A percentile compares a stretch with the other conserved stretches of the same genome.
Evolutionary conservation across 2,797 vertebrate species (phyloP).

Genomic region (Mormyrops boulengeri): DNA sequence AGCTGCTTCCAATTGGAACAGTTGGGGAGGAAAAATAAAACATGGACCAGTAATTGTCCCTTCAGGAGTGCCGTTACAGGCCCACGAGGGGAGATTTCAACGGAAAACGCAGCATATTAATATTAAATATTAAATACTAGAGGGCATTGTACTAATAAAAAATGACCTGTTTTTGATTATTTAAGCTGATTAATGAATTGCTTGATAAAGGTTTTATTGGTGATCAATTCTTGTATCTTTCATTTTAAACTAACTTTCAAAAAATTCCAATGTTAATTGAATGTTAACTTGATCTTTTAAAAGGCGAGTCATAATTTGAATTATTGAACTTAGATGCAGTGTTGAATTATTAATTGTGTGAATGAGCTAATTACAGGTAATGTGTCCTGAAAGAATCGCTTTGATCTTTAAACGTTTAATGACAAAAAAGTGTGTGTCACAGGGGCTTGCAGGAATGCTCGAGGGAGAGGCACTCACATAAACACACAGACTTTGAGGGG

Average conservation of each 20-base stretch:
- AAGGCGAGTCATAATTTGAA: neutral
- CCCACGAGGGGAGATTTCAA: neutral
- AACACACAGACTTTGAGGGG: neutral
- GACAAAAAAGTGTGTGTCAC: neutral
- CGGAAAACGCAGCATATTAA: neutral
- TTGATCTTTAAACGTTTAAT: neutral
- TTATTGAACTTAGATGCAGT: neutral
- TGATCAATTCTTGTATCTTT: neutral
- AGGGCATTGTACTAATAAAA: neutral
- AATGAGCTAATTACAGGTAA: constrained; percentile 5
- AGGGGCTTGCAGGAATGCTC: neutral
- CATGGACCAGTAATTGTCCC: neutral
- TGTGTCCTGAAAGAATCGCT: neutral
- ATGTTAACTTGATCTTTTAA: neutral
- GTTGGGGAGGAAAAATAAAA: neutral
- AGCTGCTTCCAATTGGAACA: neutral
- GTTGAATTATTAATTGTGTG: neutral
- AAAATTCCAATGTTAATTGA: neutral
- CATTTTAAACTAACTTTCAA: neutral
- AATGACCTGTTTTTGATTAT: neutral
- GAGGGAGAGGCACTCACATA: neutral
- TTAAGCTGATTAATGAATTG: neutral
- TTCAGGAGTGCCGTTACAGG: neutral
- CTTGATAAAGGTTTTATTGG: neutral
- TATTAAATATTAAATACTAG: neutral